A percentile compares a stretch with the other conserved stretches of the same genome.
These are phyloP conservation scores for Sebastes alutus DNA, from an alignment of 2,797 vertebrate genomes.

Conservation along the genomic window DNA sequence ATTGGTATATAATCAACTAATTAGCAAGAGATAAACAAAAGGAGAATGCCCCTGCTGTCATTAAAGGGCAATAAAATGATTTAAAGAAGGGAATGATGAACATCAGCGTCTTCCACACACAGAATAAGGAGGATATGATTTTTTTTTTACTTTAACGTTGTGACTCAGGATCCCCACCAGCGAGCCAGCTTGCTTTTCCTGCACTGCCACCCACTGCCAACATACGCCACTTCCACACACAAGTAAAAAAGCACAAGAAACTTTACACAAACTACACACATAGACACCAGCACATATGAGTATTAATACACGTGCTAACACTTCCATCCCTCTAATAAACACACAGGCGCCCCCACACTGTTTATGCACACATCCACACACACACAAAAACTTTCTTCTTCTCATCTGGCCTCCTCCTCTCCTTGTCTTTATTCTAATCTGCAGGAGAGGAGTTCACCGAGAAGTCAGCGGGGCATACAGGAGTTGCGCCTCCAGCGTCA, in stretches of 20 bases:
- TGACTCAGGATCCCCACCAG: conserved; percentile 47
- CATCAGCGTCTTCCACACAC: background rate
- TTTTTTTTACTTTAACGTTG: conserved; percentile 16
- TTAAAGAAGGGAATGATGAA: conserved; percentile 1
- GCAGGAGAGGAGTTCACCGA: conserved; percentile 76
- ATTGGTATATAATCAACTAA: background rate
- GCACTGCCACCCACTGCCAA: conserved; percentile 67
- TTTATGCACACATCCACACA: background rate
- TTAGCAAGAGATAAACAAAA: background rate
- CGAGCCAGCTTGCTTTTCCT: conserved; percentile 52
- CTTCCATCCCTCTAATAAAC: conserved; percentile 10
- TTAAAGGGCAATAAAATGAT: background rate
- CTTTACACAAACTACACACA: conserved; percentile 29
- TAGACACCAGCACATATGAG: background rate
- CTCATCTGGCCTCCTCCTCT: conserved; percentile 69
- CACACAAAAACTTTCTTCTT: conserved; percentile 46
- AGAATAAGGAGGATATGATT: conserved; percentile 9
- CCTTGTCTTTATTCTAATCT: conserved; percentile 75
- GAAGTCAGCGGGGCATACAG: conserved; percentile 77
- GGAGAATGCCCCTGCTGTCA: background rate
- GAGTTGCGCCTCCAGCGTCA: conserved; percentile 64
- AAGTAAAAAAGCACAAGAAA: conserved; percentile 29
- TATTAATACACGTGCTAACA: conserved; percentile 1
- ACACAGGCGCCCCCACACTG: background rate
- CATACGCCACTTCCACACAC: conserved; percentile 57